Conservation (phyloP, 2,888 invertebrate species). For the Ophonus ardosiacus region DNA sequence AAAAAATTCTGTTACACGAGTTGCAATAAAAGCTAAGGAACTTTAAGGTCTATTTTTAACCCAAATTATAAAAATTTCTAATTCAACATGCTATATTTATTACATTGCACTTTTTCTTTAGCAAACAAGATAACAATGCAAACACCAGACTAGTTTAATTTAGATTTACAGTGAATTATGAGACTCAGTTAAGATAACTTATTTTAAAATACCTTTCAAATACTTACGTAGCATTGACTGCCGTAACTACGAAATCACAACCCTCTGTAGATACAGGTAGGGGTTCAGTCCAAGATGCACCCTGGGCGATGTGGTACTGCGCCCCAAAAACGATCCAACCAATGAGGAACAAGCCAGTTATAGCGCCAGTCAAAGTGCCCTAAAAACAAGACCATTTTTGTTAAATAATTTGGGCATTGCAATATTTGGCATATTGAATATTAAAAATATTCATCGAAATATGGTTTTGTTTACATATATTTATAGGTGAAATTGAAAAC, state of each 20-base stretch:
- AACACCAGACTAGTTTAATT: not conserved
- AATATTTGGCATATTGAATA: no score
- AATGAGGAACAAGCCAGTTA: slow-evolving; percentile 64
- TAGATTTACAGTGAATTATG: not conserved
- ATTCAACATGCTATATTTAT: not conserved
- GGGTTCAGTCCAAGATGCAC: slow-evolving; percentile 36
- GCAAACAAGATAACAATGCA: slow-evolving; percentile 32
- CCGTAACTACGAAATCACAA: slow-evolving; percentile 60
- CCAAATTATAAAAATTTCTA: not conserved
- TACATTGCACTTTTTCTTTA: slow-evolving; percentile 9
- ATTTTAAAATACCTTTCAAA: not conserved
- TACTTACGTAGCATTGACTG: slow-evolving; percentile 55
- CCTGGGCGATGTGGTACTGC: slow-evolving; percentile 62
- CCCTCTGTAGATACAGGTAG: slow-evolving; percentile 64
- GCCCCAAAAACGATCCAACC: slow-evolving; percentile 65
- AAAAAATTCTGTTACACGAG: no score
- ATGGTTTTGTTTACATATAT: no score
- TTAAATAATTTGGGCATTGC: no score
- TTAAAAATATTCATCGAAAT: no score
- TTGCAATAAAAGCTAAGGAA: no score
- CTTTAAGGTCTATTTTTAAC: no score
- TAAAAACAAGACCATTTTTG: slow-evolving; percentile 25
- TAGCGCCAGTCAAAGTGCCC: slow-evolving; percentile 67
- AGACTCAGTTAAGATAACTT: not conserved
- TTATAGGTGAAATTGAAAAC: no score